Base-by-base conservation (phyloP, 2,797 vertebrate genomes). In the Etheostoma perlongum region DNA sequence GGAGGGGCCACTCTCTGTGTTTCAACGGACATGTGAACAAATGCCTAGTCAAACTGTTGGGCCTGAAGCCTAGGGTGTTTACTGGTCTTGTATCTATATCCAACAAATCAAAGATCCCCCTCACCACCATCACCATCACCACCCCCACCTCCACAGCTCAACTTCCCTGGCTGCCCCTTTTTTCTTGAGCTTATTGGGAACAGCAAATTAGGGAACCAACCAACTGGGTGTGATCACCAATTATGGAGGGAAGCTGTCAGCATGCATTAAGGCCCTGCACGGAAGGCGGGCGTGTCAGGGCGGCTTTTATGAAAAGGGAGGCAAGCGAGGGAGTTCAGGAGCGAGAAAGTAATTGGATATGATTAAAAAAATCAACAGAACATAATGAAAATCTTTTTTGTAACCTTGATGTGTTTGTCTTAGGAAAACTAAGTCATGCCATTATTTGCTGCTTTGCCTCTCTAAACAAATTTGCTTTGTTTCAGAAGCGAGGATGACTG, bases 191-290 rank as follows among this genome's bases (percentile, higher is more conserved):
- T 93, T 93, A 94, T 95, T 94, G 90, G 94, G 93, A 94, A 92
- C 88, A 90, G 92, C 93, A 93, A 94, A 96, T 95, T 93, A 95
- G 92, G 92, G 91, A 91, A 89, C 87, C 88, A 89, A 95, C 95
- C 95, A 96, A 94, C 94, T 95, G 95, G 93, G 94, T 95, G 94
- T 95, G 94, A 95, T 94, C 94, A 94, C 90, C 93, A 96, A 95
- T 95, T 96, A 95, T 54, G 72, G 91, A 93, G 92, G 91, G 93
- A 94, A 95, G 91, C 93, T 95, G 95, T 95, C 94, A 95, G 93
- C 81, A 87, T 80, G 93, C 91, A 95, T 95, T 95, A 95, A 81
- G 89, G 85, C 91, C 91, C 93, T 87, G 91, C 79, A 85, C 91
- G 89, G 88, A 93, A 93, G 92, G 93, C 82, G 90, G 93, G 89